Evolutionary conservation across 2,113 vertebrate species (phyloP).

Genomic region (Chaetodon auriga): DNA sequence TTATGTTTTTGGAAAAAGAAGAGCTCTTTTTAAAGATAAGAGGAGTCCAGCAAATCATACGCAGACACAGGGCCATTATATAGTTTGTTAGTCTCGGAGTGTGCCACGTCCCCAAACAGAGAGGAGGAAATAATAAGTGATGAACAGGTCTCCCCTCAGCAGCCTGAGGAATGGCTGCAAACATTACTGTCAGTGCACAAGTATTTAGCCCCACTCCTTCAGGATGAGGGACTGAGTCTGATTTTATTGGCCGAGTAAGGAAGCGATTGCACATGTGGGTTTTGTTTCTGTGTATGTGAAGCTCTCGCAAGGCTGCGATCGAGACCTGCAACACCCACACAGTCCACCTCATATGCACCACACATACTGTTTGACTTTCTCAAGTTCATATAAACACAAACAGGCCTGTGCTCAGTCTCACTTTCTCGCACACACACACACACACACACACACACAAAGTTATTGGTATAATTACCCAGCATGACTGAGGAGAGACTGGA

Average conservation of each 20-base stretch:
- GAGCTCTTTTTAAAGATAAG: background rate
- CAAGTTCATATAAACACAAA: slow-evolving; percentile 17
- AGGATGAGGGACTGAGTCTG: slow-evolving; percentile 39
- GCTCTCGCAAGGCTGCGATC: background rate
- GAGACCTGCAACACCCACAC: slow-evolving; percentile 24
- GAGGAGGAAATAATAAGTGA: slow-evolving; percentile 21
- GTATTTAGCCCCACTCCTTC: slow-evolving; percentile 33
- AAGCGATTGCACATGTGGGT: background rate
- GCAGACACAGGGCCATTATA: background rate
- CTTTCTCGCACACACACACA: background rate
- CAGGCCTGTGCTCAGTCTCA: background rate
- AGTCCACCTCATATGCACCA: background rate
- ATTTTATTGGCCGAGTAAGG: slow-evolving; percentile 54
- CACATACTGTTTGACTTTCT: background rate
- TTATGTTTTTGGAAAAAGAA: background rate
- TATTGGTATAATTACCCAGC: slow-evolving; percentile 43
- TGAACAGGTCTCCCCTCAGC: slow-evolving; percentile 19
- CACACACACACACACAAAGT: background rate
- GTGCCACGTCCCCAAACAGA: slow-evolving; percentile 9
- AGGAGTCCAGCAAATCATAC: background rate
- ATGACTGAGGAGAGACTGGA: slow-evolving; percentile 34
- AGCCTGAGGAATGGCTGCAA: slow-evolving; percentile 36
- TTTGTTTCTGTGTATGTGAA: slow-evolving; percentile 11
- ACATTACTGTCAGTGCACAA: slow-evolving; percentile 41
- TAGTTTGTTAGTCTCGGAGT: slow-evolving; percentile 16